A percentile compares a stretch with the other conserved stretches of the same genome.
These are phyloP conservation scores for Panulirus ornatus DNA, from an alignment of 1,140 invertebrate species.

Conservation along the genomic window DNA sequence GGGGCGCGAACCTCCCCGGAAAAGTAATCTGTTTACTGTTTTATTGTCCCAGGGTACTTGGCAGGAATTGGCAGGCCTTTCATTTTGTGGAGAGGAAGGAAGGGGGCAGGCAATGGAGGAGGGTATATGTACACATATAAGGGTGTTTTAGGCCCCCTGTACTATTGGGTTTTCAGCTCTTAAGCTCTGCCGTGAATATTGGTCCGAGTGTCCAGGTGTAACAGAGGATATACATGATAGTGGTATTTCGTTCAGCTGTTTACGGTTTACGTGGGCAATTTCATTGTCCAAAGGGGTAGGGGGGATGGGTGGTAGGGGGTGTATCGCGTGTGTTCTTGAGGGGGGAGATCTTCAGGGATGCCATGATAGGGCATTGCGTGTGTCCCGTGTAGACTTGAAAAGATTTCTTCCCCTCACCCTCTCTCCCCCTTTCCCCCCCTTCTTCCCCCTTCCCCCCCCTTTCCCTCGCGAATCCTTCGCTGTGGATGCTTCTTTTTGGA, in stretches of 20 bases:
- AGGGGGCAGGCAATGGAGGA: neutral
- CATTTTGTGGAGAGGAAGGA: constrained; percentile 22
- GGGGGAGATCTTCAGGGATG: no score
- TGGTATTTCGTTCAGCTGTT: neutral
- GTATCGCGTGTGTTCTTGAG: no score
- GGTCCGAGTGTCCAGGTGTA: neutral
- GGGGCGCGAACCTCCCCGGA: neutral
- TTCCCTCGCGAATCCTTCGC: no score
- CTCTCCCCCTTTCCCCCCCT: no score
- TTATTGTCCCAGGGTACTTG: constrained; percentile 47
- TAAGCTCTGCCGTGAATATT: neutral
- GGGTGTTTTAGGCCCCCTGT: neutral
- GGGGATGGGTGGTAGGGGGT: no score
- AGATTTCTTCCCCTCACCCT: no score
- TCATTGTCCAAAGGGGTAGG: no score
- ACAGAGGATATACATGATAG: neutral
- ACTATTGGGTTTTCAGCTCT: neutral
- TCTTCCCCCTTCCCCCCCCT: no score
- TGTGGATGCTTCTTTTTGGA: no score
- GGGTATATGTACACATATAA: neutral
- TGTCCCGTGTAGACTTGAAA: no score
- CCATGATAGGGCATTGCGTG: no score
- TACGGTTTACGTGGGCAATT: no score
- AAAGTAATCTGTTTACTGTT: constrained; percentile 50
- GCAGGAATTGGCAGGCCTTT: constrained; percentile 43